Evolutionary conservation across 2,113 vertebrate species (phyloP).

Genomic region (Calidris pygmaea): DNA sequence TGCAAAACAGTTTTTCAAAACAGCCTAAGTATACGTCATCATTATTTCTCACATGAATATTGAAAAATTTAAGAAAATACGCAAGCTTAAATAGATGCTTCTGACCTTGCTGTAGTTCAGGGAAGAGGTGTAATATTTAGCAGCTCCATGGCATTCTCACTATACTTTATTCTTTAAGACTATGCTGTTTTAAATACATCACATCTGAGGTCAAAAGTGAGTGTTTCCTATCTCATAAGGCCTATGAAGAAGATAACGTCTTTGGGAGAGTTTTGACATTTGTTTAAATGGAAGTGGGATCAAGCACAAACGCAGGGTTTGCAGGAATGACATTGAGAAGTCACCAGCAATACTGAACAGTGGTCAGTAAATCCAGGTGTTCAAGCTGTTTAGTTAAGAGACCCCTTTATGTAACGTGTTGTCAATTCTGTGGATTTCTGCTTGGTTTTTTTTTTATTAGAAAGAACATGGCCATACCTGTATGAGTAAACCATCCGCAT

Average conservation of each 20-base stretch:
- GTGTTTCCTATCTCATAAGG: not conserved
- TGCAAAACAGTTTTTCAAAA: not conserved
- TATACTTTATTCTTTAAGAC: not conserved
- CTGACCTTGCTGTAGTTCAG: not conserved
- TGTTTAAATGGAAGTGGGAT: not conserved
- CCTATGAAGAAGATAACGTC: not conserved
- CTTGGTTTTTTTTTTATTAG: not conserved
- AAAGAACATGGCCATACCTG: not conserved
- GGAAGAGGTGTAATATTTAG: not conserved
- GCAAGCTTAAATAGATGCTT: not conserved
- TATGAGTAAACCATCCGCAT: not conserved
- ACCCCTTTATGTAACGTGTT: not conserved
- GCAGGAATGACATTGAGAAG: not conserved
- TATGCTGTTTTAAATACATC: not conserved
- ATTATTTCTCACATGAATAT: not conserved
- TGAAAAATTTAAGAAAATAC: not conserved
- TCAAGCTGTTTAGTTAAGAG: not conserved
- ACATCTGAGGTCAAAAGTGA: not conserved
- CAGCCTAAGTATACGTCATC: not conserved
- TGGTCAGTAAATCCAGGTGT: not conserved
- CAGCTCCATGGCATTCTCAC: not conserved
- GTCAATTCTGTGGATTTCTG: not conserved
- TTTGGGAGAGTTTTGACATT: not conserved
- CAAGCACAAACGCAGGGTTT: not conserved
- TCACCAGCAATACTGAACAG: not conserved